Conservation (phyloP, 2,113 vertebrate species). For the Spilogale gracilis region DNA sequence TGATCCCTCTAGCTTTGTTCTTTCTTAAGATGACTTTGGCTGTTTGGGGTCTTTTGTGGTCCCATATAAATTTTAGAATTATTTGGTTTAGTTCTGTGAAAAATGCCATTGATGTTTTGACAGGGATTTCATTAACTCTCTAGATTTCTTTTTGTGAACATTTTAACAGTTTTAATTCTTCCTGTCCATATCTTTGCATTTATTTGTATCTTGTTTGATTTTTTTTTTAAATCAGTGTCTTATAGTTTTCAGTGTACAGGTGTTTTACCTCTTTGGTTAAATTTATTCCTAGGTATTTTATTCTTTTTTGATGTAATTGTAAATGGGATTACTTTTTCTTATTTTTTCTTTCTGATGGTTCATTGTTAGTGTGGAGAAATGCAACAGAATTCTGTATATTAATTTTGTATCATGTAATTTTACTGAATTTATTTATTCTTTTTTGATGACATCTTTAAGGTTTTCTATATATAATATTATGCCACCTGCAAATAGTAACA, state of each 20-base stretch:
- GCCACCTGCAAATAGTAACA: background rate
- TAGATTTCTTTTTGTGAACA: background rate
- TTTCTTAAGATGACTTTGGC: background rate
- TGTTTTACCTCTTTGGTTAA: no score
- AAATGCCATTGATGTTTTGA: background rate
- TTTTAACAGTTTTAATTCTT: background rate
- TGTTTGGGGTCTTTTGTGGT: background rate
- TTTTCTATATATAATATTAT: background rate
- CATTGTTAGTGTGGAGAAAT: background rate
- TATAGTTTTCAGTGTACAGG: background rate
- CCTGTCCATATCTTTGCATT: background rate
- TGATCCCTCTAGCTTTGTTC: background rate
- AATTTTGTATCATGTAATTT: background rate
- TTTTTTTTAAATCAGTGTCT: background rate
- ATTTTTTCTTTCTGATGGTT: background rate
- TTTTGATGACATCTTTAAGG: background rate
- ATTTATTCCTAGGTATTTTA: no score
- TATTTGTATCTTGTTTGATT: background rate
- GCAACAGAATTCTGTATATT: background rate
- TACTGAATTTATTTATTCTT: background rate
- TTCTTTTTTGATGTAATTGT: background rate
- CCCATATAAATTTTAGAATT: background rate
- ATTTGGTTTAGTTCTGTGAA: background rate
- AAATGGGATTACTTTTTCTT: background rate
- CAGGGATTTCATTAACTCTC: background rate